These are phyloP conservation scores for Diaperis boleti DNA, from an alignment of 2,888 invertebrate species.

Conservation along the genomic window DNA sequence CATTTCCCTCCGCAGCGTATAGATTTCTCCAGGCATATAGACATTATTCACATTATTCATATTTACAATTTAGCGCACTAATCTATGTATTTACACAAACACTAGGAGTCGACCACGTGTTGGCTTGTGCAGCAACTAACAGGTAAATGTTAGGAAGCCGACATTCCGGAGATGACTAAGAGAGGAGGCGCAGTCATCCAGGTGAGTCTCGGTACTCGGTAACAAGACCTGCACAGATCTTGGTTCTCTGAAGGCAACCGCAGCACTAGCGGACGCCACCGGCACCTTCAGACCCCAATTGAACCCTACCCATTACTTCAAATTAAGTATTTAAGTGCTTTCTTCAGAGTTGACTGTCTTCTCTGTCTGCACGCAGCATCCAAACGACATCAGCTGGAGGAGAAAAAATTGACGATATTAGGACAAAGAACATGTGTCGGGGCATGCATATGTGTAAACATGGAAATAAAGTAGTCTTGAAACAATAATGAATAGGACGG, in stretches of 20 bases:
- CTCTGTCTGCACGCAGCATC: slow-evolving; percentile 5
- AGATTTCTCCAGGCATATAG: slow-evolving; percentile 54
- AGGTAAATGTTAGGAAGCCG: slow-evolving; percentile 10
- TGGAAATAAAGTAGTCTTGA: not conserved
- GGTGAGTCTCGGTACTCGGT: slow-evolving; percentile 39
- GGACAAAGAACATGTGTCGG: not conserved
- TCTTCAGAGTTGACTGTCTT: slow-evolving; percentile 33
- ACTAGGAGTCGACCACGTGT: slow-evolving; percentile 35
- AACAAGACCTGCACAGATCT: slow-evolving; percentile 10
- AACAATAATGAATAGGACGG: not conserved
- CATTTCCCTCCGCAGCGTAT: slow-evolving; percentile 54
- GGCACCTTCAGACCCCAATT: slow-evolving; percentile 49
- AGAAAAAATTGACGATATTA: slow-evolving; percentile 14
- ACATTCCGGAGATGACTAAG: slow-evolving; percentile 12
- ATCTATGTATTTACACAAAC: slow-evolving; percentile 14
- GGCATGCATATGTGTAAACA: not conserved
- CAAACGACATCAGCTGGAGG: not conserved
- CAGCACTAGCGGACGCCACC: slow-evolving; percentile 13
- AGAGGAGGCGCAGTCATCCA: slow-evolving; percentile 25
- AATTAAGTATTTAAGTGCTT: slow-evolving; percentile 50
- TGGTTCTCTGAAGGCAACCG: slow-evolving; percentile 22
- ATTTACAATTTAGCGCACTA: slow-evolving; percentile 40
- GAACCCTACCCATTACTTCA: slow-evolving; percentile 54
- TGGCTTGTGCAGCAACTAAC: slow-evolving; percentile 15
- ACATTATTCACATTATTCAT: slow-evolving; percentile 61